Evolutionary conservation across 2,888 invertebrate genomes (phyloP), one percentile per base, ranked within the genome.

Genomic region (Neoitamus cyanurus): DNA sequence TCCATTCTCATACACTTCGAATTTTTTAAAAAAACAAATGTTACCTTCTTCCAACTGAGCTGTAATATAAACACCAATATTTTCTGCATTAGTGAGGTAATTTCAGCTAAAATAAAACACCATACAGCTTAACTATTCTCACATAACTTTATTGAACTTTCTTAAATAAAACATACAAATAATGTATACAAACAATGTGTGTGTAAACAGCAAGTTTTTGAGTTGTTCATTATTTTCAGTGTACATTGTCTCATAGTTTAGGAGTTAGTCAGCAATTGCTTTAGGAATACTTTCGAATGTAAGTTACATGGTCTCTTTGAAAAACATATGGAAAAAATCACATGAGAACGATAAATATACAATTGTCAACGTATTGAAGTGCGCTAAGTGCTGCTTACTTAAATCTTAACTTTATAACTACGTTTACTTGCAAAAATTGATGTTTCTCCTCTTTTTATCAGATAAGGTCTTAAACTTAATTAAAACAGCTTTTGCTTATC

Each of bases 71-170:
- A 4, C 4, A n/a, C 5, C 3, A 15, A 0, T 1, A 3, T 42
- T n/a, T n/a, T 42, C 3, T 42, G 42, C 7, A 34, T 34, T 34
- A 58, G 9, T 6, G 20, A 9, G 20, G 7, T 6, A 9, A 20
- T 1, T 25, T 15, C 4, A 4, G 4, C n/a, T 42, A 42, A 42
- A 37, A 58, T 20, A 58, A 58, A 58, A 58, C 58, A 58, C 58
- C n/a, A 31, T 6, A 36, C 36, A 1, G 5, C 3, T 34, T 36
- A 77, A 77, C 77, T 78, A 78, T 78, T 48, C 48, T 78, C 78
- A 78, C 78, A 78, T 78, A 78, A 48, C 78, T 78, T 78, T 78
- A 78, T 78, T 58, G 48, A 78, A 78, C 78, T 31, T 48, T 7
- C 15, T 48, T 78, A 58, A 58, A 58, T 78, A 31, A 78, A 78